phyloP scores from a whole-genome alignment of 2,888 invertebrate genomes.

The Drosophila melanosoma region DNA sequence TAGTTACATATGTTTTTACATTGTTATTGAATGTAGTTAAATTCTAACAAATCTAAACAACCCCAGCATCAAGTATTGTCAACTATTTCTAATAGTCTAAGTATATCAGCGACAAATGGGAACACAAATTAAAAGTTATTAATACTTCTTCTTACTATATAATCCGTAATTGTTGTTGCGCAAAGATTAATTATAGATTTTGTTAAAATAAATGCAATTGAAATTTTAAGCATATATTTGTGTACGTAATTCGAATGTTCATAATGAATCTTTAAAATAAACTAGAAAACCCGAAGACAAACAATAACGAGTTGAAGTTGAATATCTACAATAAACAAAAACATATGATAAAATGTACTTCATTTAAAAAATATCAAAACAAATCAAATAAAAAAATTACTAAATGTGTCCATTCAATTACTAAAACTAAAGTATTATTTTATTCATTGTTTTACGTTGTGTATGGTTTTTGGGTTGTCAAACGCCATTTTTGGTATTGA shows the following conservation, averaged over 20 bases:
- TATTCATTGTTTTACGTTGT: not conserved
- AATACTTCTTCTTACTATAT: slow-evolving; percentile 25
- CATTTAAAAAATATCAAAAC: slow-evolving; percentile 47
- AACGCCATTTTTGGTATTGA: not conserved
- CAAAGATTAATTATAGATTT: slow-evolving; percentile 31
- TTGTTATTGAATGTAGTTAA: slow-evolving; percentile 74
- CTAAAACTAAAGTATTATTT: slow-evolving; percentile 1
- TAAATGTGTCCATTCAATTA: slow-evolving; percentile 73
- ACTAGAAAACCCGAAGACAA: slow-evolving; percentile 24
- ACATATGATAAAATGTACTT: slow-evolving; percentile 48
- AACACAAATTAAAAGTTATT: slow-evolving; percentile 53
- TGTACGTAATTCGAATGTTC: slow-evolving; percentile 77
- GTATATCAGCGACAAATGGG: slow-evolving; percentile 62
- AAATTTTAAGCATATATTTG: slow-evolving; percentile 65
- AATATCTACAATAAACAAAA: slow-evolving; percentile 28
- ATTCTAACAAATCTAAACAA: slow-evolving; percentile 42
- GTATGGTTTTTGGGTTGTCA: not conserved
- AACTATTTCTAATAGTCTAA: slow-evolving; percentile 33
- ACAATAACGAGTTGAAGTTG: slow-evolving; percentile 33
- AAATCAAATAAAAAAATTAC: slow-evolving; percentile 59
- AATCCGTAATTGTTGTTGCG: slow-evolving; percentile 37
- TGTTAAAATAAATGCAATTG: slow-evolving; percentile 38
- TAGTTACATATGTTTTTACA: slow-evolving; percentile 59
- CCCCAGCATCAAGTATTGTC: slow-evolving; percentile 23
- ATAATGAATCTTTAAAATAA: slow-evolving; percentile 23